Conservation (phyloP, 2,797 vertebrate genomes). For the Orestias chungarensis region DNA sequence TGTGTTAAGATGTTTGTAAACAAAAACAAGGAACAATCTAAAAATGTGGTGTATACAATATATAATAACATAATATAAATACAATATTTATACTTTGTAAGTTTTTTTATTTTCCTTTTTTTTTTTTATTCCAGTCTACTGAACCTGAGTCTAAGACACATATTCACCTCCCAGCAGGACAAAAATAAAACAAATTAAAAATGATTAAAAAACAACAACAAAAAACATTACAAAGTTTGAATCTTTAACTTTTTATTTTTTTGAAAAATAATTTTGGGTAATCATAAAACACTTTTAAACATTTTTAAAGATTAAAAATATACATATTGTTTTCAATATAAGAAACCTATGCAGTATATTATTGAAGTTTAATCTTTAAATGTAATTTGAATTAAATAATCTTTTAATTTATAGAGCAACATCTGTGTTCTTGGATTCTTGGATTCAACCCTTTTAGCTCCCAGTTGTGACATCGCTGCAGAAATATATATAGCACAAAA, state of each 20-base stretch:
- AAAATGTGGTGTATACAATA: background rate
- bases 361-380: background rate
- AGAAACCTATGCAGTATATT: background rate
- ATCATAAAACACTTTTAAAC: background rate
- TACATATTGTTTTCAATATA: background rate
- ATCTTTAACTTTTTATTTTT: too few species aligned
- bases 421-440: background rate
- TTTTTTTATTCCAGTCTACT: too few species aligned
- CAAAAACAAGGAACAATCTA: background rate
- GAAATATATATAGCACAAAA: conserved; percentile 59
- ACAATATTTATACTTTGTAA: background rate
- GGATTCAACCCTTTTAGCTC: conserved; percentile 23
- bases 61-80: too few species aligned
- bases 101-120: background rate
- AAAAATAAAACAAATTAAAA: too few species aligned
- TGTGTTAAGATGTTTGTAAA: background rate
- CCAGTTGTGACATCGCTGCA: conserved; percentile 32
- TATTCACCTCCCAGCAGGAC: background rate
- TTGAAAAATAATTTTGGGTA: background rate
- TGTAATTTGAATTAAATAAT: background rate
- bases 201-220: too few species aligned
- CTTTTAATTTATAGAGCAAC: background rate
- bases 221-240: too few species aligned
- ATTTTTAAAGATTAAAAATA: background rate
- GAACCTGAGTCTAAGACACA: background rate